phyloP scores from a whole-genome alignment of 2,888 invertebrate genomes.

The Punctoribates punctum region DNA sequence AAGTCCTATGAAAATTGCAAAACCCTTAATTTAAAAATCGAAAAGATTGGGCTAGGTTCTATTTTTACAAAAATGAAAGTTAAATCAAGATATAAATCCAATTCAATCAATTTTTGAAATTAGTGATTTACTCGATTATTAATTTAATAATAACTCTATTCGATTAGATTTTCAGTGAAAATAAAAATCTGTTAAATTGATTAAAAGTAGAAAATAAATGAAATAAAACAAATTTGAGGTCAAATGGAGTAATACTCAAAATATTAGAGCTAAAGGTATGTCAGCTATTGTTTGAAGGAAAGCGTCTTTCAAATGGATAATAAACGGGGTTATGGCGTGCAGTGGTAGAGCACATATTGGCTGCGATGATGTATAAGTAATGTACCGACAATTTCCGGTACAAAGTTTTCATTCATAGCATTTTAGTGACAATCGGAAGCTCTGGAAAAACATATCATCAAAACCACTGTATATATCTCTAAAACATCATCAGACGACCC shows the following conservation, averaged over 20 bases:
- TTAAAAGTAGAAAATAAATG: no score
- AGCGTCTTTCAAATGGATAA: constrained; percentile 28
- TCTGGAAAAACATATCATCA: constrained; percentile 29
- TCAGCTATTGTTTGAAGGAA: not conserved
- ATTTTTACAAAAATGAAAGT: no score
- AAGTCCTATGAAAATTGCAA: no score
- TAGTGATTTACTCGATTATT: no score
- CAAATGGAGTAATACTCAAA: not conserved
- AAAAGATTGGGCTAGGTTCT: no score
- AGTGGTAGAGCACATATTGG: not conserved
- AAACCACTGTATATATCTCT: constrained; percentile 28
- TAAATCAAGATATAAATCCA: no score
- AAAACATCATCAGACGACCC: constrained; percentile 2
- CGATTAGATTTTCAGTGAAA: no score
- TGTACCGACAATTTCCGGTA: constrained; percentile 32
- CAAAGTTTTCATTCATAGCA: constrained; percentile 32
- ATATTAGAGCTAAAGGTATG: not conserved
- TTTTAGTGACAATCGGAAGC: constrained; percentile 37
- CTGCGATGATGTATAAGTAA: constrained; percentile 6
- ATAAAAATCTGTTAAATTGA: no score
- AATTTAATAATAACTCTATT: no score
- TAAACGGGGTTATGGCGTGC: constrained; percentile 36
- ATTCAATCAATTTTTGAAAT: no score
- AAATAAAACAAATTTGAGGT: not conserved
- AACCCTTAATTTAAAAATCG: no score